Evolutionary conservation across 2,113 vertebrate species (phyloP).

Genomic region (Acanthisitta chloris): DNA sequence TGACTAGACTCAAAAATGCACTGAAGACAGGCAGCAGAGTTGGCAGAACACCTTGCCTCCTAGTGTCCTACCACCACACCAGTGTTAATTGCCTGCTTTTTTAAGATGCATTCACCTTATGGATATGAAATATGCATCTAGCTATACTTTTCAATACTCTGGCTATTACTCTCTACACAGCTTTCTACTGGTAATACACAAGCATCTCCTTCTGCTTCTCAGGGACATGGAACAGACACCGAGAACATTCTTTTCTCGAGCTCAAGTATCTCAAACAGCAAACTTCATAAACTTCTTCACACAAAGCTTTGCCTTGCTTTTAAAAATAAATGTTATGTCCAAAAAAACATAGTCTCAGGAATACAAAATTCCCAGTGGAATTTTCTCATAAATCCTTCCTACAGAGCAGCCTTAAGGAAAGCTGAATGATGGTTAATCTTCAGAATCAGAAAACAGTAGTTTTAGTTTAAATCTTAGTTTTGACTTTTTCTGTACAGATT

Average conservation of each 20-base stretch:
- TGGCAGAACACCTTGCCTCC: neutral
- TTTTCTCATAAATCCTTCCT: neutral
- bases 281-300: neutral
- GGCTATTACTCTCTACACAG: neutral
- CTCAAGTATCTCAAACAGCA: neutral
- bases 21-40: neutral
- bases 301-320: neutral
- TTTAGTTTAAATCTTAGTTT: neutral
- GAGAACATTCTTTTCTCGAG: neutral
- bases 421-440: neutral
- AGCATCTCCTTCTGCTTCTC: neutral
- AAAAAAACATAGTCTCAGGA: neutral
- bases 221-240: neutral
- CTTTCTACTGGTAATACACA: neutral
- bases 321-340: neutral
- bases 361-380: neutral
- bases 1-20: neutral
- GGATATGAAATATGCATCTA: neutral
- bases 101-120: neutral
- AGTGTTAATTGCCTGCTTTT: neutral
- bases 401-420: neutral
- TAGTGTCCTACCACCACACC: fast-evolving
- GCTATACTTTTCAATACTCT: neutral
- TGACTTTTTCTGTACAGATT: neutral
- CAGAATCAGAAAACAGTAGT: neutral